phyloP scores from a whole-genome alignment of 1,140 invertebrate genomes.

The Phocides pigmalion region DNA sequence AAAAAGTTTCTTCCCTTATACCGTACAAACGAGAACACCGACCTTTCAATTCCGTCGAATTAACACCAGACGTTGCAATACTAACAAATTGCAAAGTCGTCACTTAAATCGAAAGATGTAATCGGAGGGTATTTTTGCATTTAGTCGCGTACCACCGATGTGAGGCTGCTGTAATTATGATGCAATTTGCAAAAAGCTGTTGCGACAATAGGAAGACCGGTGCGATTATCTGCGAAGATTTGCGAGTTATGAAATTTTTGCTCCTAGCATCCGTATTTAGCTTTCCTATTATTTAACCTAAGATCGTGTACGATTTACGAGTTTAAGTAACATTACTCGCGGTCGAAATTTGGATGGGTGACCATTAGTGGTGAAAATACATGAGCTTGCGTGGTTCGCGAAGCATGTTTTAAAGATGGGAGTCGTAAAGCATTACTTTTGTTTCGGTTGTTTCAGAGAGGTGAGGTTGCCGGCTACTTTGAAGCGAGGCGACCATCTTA shows the following conservation, averaged over 20 bases:
- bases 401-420: too few species aligned
- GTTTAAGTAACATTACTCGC: too few species aligned
- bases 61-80: slow-evolving; percentile 13
- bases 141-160: neutral
- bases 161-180: slow-evolving; percentile 13
- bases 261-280: neutral
- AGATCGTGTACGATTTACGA: too few species aligned
- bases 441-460: too few species aligned
- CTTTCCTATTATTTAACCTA: too few species aligned
- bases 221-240: slow-evolving; percentile 15
- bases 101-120: too few species aligned
- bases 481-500: too few species aligned
- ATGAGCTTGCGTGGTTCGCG: too few species aligned
- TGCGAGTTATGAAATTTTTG: neutral
- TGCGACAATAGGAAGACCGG: slow-evolving; percentile 9
- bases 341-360: too few species aligned
- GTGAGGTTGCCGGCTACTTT: too few species aligned
- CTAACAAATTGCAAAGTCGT: neutral
- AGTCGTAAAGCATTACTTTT: too few species aligned
- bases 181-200: slow-evolving; percentile 15
- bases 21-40: neutral
- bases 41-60: slow-evolving; percentile 12
- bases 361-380: too few species aligned
- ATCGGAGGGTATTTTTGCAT: neutral
- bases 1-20: slow-evolving; percentile 3